Evolutionary conservation across 2,888 invertebrate genomes (phyloP).

Genomic region (Gastracanthus pulcherrimus): DNA sequence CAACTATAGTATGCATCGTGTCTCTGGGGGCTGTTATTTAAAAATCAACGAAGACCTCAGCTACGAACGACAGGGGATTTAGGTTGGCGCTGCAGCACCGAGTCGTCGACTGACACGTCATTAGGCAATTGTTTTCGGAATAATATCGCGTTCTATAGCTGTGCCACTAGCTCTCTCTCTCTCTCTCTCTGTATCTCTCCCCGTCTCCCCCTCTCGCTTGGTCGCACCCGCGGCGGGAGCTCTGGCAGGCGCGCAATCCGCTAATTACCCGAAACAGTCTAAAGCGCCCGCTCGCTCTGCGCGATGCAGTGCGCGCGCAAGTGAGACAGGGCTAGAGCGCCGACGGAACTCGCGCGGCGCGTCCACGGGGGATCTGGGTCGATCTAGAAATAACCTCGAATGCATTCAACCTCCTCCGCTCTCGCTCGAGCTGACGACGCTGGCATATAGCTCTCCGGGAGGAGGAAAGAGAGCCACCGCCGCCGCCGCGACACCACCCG

Average conservation of each 20-base stretch:
- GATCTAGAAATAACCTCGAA: constrained; percentile 71
- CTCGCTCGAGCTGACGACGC: background rate
- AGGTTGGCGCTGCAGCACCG: constrained; percentile 26
- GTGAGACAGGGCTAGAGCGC: background rate
- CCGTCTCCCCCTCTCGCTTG: no score
- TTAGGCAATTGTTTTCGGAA: constrained; percentile 57
- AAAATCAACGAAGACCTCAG: constrained; percentile 31
- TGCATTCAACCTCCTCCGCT: constrained; percentile 70
- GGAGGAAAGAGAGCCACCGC: background rate
- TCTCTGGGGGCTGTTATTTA: constrained; percentile 29
- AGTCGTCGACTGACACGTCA: constrained; percentile 51
- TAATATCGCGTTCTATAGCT: no score
- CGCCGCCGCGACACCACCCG: constrained; percentile 53
- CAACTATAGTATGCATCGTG: background rate
- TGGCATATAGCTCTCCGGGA: constrained; percentile 22
- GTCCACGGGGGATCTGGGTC: constrained; percentile 72
- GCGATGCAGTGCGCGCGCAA: constrained; percentile 38
- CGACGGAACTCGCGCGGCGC: constrained; percentile 58
- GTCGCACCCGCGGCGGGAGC: background rate
- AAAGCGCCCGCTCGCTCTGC: constrained; percentile 65
- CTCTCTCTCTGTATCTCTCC: no score
- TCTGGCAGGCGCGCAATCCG: constrained; percentile 66
- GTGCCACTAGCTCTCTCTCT: no score
- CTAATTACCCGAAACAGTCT: constrained; percentile 74
- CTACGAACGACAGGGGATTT: constrained; percentile 15